These are phyloP conservation scores for Machaerirhynchus nigripectus DNA, from an alignment of 2,113 vertebrate species.

Conservation along the genomic window DNA sequence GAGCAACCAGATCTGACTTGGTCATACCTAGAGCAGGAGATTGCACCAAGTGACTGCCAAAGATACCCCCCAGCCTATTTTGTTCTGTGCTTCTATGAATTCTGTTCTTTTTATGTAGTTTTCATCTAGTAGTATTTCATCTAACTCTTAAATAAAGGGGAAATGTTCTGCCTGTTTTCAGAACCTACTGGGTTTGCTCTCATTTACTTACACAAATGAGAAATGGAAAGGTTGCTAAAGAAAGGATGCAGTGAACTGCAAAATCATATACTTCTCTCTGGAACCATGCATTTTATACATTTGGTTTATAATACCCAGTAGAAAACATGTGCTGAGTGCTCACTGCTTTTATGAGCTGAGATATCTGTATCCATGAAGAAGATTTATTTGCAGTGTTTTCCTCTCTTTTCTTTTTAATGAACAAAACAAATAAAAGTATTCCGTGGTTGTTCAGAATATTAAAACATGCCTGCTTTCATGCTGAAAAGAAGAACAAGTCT, in stretches of 20 bases:
- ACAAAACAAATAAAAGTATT: constrained; percentile 33
- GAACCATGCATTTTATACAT: constrained; percentile 18
- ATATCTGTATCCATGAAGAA: constrained; percentile 27
- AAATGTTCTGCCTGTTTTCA: background rate
- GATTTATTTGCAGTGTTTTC: constrained; percentile 6
- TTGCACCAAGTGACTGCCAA: background rate
- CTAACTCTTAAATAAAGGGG: background rate
- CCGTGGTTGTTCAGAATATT: background rate
- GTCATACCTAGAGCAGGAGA: accelerated
- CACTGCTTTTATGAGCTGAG: constrained; percentile 10
- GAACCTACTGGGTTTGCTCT: background rate
- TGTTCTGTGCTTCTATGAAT: background rate
- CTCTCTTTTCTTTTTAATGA: constrained; percentile 46
- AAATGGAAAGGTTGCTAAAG: constrained; percentile 16
- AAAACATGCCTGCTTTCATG: constrained; percentile 1
- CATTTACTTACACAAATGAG: background rate
- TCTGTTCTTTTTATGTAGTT: background rate
- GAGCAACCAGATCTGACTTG: background rate
- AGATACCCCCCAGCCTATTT: background rate
- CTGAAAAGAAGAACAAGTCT: constrained; percentile 8
- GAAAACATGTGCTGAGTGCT: constrained; percentile 3
- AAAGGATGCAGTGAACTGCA: constrained; percentile 24
- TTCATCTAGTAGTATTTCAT: background rate
- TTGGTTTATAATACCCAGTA: constrained; percentile 7
- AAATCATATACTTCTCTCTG: constrained; percentile 34